Evolutionary conservation across 1,140 invertebrate species (phyloP), one percentile per base, ranked within the genome.

Genomic region (Zaprionus tsacasi): DNA sequence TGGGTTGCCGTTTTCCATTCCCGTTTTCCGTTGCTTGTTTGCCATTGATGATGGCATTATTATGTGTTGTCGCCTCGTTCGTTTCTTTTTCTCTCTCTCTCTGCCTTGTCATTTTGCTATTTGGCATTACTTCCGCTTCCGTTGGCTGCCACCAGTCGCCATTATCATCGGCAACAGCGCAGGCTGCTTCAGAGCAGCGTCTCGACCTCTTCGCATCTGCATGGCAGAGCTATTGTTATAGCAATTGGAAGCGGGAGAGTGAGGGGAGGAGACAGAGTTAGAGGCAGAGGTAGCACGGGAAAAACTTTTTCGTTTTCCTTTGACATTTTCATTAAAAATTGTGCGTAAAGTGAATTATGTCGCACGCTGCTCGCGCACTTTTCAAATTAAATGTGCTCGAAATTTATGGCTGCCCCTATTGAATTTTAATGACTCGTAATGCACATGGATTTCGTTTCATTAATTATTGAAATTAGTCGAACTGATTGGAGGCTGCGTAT

Each of bases 121-220:
- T 85, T 78, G 83, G 81, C 81, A 88, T 88, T 85, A 88, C 71
- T 88, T 88, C 85, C 85, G 85, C 85, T 88, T 88, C 85, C 85
- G 68, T 60, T 88, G 63, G 76, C 63, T 73, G 67, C 68, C 58
- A 74, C 58, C 71, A 74, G 66, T 70, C 58, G 71, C 66, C 71
- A 74, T 74, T 70, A 70, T 58, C 72, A 70, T 45, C 66, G 30
- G 36, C 64, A 40, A 36, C 56, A 36, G 35, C 2, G 25, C 45
- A 25, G 27, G 27, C 27, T 3, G 27, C 27, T 6, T 30, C 27
- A 3, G 27, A 3, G 3, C 27, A 3, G 3, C 27, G 27, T 30
- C 27, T 30, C 45, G 38, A 33, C 61, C 56, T 61, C 21, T 36
- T 27, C 3, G 15, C 17, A 57, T 36, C 52, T 66, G 40, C 54